phyloP scores from a whole-genome alignment of 2,888 invertebrate species.

The Heliconius sara region DNA sequence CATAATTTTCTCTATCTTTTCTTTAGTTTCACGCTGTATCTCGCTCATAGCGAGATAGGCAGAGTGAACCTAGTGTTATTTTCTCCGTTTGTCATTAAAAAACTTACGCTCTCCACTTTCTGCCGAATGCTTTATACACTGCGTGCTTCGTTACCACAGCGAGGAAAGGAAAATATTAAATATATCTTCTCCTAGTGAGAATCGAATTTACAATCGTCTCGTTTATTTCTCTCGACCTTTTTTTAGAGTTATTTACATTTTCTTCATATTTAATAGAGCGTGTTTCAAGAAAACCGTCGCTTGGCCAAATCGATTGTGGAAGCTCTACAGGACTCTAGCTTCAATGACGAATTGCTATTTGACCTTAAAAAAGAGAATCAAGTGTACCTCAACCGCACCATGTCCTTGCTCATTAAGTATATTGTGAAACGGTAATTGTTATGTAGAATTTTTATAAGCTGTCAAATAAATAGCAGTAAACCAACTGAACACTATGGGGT shows the following conservation, averaged over 20 bases:
- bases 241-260: background rate
- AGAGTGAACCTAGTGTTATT: background rate
- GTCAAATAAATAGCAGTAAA: too few relatives aligned
- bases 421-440: constrained; percentile 71
- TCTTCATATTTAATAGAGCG: constrained; percentile 50
- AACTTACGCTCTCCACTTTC: too few relatives aligned
- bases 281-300: constrained; percentile 64
- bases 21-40: background rate
- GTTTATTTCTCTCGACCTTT: too few relatives aligned
- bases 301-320: constrained; percentile 68
- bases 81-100: background rate
- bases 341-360: constrained; percentile 68
- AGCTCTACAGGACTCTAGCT: constrained; percentile 66
- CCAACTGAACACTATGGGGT: too few relatives aligned
- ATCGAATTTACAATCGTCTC: background rate
- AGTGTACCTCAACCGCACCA: constrained; percentile 71
- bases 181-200: background rate
- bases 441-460: background rate
- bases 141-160: too few relatives aligned
- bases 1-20: too few relatives aligned
- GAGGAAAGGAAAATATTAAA: background rate
- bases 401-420: constrained; percentile 75
- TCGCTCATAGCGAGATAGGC: too few relatives aligned
- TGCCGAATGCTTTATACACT: too few relatives aligned
- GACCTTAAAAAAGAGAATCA: constrained; percentile 79